Evolutionary conservation across 2,888 invertebrate genomes (phyloP).

Genomic region (Epistrophella euchroma): DNA sequence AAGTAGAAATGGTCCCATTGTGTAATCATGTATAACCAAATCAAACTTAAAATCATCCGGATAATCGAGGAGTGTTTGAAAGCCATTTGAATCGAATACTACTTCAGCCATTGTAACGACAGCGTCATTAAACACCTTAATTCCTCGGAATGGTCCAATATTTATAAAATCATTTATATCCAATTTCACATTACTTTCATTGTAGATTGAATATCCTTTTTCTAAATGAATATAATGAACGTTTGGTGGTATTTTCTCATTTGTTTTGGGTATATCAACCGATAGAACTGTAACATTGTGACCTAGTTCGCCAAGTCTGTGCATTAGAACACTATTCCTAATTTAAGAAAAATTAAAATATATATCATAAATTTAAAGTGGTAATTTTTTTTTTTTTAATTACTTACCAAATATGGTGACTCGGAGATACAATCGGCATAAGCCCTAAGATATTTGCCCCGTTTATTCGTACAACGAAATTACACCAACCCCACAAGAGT

Average conservation of each 20-base stretch:
- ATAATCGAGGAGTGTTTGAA: constrained; percentile 73
- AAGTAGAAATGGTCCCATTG: constrained; percentile 79
- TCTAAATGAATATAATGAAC: constrained; percentile 79
- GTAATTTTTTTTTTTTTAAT: neutral
- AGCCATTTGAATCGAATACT: constrained; percentile 73
- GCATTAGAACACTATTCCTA: constrained; percentile 76
- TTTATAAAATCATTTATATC: constrained; percentile 46
- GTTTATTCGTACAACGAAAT: neutral
- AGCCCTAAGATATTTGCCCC: constrained; percentile 16
- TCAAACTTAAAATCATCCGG: constrained; percentile 56
- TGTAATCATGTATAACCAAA: constrained; percentile 80
- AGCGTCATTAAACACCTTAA: constrained; percentile 66
- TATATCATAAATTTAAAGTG: neutral
- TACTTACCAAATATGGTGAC: constrained; percentile 21
- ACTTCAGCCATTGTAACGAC: constrained; percentile 50
- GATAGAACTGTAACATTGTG: constrained; percentile 78
- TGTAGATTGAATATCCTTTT: constrained; percentile 73
- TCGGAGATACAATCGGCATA: constrained; percentile 3
- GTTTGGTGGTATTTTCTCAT: constrained; percentile 74
- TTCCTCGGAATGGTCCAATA: constrained; percentile 31
- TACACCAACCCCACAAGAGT: neutral
- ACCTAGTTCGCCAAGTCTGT: constrained; percentile 74
- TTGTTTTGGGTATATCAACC: constrained; percentile 73
- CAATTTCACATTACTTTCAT: neutral
- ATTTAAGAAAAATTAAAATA: neutral